Evolutionary conservation across 2,113 vertebrate species (phyloP), one percentile per base, ranked within the genome.

Genomic region (Chiloscyllium plagiosum): DNA sequence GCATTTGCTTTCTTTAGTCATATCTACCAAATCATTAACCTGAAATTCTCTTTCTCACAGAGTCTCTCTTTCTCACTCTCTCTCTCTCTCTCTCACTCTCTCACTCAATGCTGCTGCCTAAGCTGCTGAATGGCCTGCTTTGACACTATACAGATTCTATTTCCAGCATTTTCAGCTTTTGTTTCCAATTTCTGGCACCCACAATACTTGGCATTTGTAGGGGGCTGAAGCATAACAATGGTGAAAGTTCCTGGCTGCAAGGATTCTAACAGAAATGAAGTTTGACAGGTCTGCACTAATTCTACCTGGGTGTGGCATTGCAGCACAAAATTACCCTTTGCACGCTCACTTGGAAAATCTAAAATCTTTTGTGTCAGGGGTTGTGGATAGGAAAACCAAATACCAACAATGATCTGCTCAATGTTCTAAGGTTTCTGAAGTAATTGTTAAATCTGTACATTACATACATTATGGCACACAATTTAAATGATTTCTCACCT

Each of bases 201-300:
- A 72, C 26, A 29, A 7, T 72, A 72, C 26, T 72, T 72, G 24
- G 70, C 70, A 7, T 72, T 72, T 29, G 6, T 72, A 80, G 10
- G 7, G 6, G 47, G 22, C 22, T 89, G 50, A 89, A 56, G 24
- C 86, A 52, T 7, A 50, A 89, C 50, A 33, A 5, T 66, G 33
- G 56, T 17, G n/a, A 20, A 92, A 65, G 33, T 66, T 2, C 65
- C 89, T 92, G 87, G 56, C 89, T 66, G 56, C n/a, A 65, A n/a
- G 56, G 89, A 92, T 92, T 61, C 89, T 92, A 66, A 92, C 61
- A 65, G 52, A 56, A 92, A 92, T 65, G 52, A 92, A 37, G 56
- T 37, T 92, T 56, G 56, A 56, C 89, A 92, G 29, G 89, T 66
- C 29, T 29, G 33, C 65, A 29, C 56, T 4, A 66, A 66, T 92